Evolutionary conservation across 2,113 vertebrate genomes (phyloP), one percentile per base, ranked within the genome.

Genomic region (Megaleporinus macrocephalus): DNA sequence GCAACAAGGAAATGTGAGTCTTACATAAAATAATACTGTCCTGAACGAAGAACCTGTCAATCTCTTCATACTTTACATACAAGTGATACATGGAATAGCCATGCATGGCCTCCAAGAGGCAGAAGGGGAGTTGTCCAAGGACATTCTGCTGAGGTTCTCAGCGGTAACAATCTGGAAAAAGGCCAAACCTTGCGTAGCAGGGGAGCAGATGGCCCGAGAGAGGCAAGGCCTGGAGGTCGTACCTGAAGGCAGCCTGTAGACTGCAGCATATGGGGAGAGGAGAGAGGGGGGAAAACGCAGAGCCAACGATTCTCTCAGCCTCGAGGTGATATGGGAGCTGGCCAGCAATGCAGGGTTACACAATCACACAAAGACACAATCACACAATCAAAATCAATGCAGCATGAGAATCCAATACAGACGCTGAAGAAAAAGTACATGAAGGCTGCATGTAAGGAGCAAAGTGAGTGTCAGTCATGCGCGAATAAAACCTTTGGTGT

Each of bases 171-270:
- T 81, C 44, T 85, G 81, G 78, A 79, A 44, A 53, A 51, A 53
- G 49, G 70, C 57, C 78, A 75, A n/a, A 47, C 57, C 57, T 63
- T 57, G 51, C 53, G 33, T 75, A 55, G 33, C 73, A 76, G 81
- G 78, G 78, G 49, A 79, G 57, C 81, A 88, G 85, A 84, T 88
- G 87, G 83, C 53, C 68, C 5, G 1, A 36, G 61, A 76, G 68
- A 59, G 79, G 57, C n/a, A 24, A 49, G 53, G 78, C 47, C 71
- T 78, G 33, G 61, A 71, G 78, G 80, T 74, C 30, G 74, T 22
- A 68, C 49, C 44, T 68, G 47, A 61, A 62, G 59, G 47, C 30
- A 61, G 75, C 70, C 7, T 68, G 76, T 18, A 44, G 51, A 76
- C 44, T 59, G 47, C 61, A 82, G 57, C 84, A 86, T 86, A 86